Percentiles rank a stretch among this genome's conserved stretches.
Conservation (phyloP, 2,113 vertebrate genomes). For the Sardina pilchardus region DNA sequence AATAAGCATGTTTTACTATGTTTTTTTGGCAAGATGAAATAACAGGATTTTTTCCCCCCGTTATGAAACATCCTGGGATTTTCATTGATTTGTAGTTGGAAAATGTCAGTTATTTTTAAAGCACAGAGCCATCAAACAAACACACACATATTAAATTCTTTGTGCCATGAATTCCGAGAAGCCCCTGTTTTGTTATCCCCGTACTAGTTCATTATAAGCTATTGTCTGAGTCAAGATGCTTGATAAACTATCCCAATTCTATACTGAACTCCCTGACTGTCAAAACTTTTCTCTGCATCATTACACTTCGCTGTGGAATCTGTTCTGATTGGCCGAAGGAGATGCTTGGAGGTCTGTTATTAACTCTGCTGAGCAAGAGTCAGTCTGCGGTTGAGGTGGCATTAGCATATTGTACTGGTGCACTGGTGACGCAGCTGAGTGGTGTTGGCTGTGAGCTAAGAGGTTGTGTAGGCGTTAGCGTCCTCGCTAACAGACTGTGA, state of each 20-base stretch:
- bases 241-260: not conserved
- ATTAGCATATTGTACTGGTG: not conserved
- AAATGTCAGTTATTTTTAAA: not conserved
- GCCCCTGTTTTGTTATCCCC: not conserved
- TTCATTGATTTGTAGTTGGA: not conserved
- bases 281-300: not conserved
- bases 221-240: not conserved
- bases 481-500: not conserved
- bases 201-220: not conserved
- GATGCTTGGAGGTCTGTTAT: not conserved
- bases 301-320: not conserved
- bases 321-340: not conserved
- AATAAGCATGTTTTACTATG: not conserved
- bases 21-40: not conserved
- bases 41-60: not conserved
- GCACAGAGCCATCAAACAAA: not conserved
- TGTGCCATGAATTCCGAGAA: not conserved
- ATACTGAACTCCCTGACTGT: not conserved
- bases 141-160: not conserved
- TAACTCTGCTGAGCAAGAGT: not conserved
- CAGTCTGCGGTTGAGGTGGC: not conserved
- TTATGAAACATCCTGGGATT: not conserved
- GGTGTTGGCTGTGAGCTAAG: not conserved
- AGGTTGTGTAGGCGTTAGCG: not conserved
- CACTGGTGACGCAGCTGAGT: not conserved